Evolutionary conservation across 2,888 invertebrate genomes (phyloP), one percentile per base, ranked within the genome.

Genomic region (Adela reaumurella): DNA sequence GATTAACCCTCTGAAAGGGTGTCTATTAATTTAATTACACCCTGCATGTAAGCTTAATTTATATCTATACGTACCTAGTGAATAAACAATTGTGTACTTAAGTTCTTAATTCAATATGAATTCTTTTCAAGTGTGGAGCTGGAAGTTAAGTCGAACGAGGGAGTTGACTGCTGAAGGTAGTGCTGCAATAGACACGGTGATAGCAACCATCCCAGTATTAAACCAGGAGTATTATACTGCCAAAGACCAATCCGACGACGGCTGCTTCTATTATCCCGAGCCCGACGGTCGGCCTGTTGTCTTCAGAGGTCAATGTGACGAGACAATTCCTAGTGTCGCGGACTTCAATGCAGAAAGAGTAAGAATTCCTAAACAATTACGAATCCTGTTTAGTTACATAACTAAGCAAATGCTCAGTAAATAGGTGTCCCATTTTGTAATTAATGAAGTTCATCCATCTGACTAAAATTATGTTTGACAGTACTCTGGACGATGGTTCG

Each of bases 401-500:
- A n/a, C n/a, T n/a, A n/a, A n/a, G n/a, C n/a, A n/a, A n/a, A n/a
- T n/a, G n/a, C n/a, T n/a, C n/a, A n/a, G n/a, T n/a, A n/a, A n/a
- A n/a, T n/a, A n/a, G n/a, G n/a, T n/a, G n/a, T n/a, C n/a, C n/a
- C n/a, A n/a, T n/a, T n/a, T n/a, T n/a, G n/a, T n/a, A n/a, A n/a
- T n/a, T n/a, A n/a, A n/a, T n/a, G n/a, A n/a, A n/a, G n/a, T n/a
- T n/a, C n/a, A n/a, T n/a, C n/a, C n/a, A n/a, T n/a, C n/a, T n/a
- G n/a, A n/a, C n/a, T n/a, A 24, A 24, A 4, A 24, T 8, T 24
- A 24, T 24, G 8, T 24, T 24, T 24, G 24, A 43, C 60, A 80
- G 79, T 80, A 76, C 57, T 55, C 74, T 53, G 83, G 83, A 28
- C 72, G 71, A 59, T 87, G 87, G 87, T 83, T 82, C 57, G 81